Evolutionary conservation across 2,797 vertebrate genomes (phyloP).

Genomic region (Pangasius macronema): DNA sequence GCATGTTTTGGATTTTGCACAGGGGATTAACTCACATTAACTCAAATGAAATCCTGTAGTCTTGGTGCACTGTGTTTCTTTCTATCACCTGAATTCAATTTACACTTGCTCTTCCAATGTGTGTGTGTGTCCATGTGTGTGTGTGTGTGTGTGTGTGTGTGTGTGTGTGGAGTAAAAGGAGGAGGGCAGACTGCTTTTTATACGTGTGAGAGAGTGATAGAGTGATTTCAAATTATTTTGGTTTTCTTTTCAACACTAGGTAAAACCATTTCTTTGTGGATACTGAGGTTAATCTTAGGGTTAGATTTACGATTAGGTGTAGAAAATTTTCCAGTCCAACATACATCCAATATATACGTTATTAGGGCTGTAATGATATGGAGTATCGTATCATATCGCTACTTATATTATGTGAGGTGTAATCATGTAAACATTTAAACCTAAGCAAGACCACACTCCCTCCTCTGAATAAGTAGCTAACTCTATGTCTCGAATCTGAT

Average conservation of each 20-base stretch:
- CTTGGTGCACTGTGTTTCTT: slow-evolving; percentile 57
- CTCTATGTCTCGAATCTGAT: not conserved
- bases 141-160: not conserved
- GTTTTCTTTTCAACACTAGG: not conserved
- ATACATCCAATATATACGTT: not conserved
- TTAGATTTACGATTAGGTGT: not conserved
- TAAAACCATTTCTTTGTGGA: not conserved
- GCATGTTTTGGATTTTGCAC: not conserved
- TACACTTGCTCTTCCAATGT: slow-evolving; percentile 57
- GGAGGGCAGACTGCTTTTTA: not conserved
- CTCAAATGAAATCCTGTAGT: slow-evolving; percentile 48
- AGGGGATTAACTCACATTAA: slow-evolving; percentile 49
- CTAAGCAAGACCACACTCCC: not conserved
- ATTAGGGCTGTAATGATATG: not conserved
- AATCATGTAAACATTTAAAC: not conserved
- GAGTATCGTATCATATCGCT: not conserved
- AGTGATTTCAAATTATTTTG: not conserved
- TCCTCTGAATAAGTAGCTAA: not conserved
- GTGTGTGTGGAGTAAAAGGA: not conserved
- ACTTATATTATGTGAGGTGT: not conserved
- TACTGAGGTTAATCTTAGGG: not conserved
- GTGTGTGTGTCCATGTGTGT: not conserved
- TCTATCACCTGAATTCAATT: slow-evolving; percentile 68
- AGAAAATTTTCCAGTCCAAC: not conserved
- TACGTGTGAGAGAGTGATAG: not conserved